Conservation (phyloP, 2,113 vertebrate species). For the Lepisosteus oculatus region DNA sequence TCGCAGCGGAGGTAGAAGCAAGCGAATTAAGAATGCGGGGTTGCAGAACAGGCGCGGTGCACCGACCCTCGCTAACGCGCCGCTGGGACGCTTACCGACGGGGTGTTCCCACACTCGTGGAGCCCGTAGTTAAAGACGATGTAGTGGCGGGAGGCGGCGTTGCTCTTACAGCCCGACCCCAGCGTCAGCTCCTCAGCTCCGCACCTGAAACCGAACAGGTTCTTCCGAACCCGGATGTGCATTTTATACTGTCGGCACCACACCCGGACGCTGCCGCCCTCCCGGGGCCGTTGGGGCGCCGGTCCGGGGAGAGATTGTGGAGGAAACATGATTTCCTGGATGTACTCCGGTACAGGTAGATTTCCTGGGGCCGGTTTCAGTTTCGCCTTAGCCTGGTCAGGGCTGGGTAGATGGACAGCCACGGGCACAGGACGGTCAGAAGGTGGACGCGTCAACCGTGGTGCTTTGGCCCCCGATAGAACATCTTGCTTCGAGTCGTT, state of each 20-base stretch:
- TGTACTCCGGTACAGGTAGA: slow-evolving; percentile 27
- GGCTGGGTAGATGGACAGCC: slow-evolving; percentile 2
- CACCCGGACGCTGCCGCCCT: slow-evolving; percentile 25
- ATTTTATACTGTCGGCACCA: slow-evolving; percentile 43
- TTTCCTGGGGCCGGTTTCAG: slow-evolving; percentile 38
- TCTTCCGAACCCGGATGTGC: slow-evolving; percentile 44
- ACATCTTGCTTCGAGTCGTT: too few relatives aligned
- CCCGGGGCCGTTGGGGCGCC: background rate
- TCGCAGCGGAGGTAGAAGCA: too few relatives aligned
- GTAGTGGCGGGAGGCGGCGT: slow-evolving; percentile 18
- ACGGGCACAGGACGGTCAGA: too few relatives aligned
- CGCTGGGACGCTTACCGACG: slow-evolving; percentile 34
- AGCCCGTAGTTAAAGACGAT: slow-evolving; percentile 49
- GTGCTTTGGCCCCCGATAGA: too few relatives aligned
- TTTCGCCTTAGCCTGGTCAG: slow-evolving; percentile 39
- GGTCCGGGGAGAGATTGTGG: background rate
- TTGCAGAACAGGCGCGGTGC: too few relatives aligned
- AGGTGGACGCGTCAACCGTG: too few relatives aligned
- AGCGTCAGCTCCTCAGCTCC: slow-evolving; percentile 29
- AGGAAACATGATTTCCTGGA: slow-evolving; percentile 43
- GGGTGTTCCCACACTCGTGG: slow-evolving; percentile 47
- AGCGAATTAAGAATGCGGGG: background rate
- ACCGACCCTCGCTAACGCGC: too few relatives aligned
- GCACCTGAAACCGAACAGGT: slow-evolving; percentile 20
- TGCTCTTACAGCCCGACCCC: slow-evolving; percentile 45